phyloP scores from a whole-genome alignment of 92 coral and sea anemone genomes.

The Anthopleura xanthogrammica region DNA sequence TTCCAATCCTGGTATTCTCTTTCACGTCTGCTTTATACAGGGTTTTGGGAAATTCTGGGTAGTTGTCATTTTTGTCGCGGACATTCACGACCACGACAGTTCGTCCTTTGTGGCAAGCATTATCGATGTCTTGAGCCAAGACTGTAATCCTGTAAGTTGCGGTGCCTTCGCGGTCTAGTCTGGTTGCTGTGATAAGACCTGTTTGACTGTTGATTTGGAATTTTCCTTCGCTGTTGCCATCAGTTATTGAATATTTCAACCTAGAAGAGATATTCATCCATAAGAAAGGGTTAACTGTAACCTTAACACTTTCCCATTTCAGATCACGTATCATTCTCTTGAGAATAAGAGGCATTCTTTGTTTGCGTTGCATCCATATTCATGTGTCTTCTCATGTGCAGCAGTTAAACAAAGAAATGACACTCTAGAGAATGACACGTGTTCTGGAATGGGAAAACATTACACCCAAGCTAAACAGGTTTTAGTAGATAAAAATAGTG shows the following conservation, averaged over 20 bases:
- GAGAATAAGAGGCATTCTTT: too few species aligned
- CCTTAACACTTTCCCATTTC: too few species aligned
- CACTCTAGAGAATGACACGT: too few species aligned
- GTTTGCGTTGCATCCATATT: too few species aligned
- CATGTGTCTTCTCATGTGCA: too few species aligned
- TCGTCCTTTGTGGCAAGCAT: constrained; percentile 84
- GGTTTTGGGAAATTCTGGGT: constrained; percentile 37
- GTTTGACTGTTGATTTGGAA: constrained; percentile 48
- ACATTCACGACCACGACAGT: constrained; percentile 63
- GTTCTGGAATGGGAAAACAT: too few species aligned
- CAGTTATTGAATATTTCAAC: constrained; percentile 58
- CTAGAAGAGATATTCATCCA: constrained; percentile 15
- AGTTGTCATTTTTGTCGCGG: constrained; percentile 59
- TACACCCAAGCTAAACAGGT: too few species aligned
- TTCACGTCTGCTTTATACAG: constrained; percentile 40
- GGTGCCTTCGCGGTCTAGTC: constrained; percentile 61
- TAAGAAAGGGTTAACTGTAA: too few species aligned
- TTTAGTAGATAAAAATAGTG: too few species aligned
- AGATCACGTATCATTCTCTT: background rate
- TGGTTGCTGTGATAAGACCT: constrained; percentile 54
- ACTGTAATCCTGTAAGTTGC: constrained; percentile 61
- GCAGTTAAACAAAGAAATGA: too few species aligned
- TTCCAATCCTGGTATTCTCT: constrained; percentile 50
- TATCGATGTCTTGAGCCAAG: constrained; percentile 47
- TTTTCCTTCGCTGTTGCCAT: constrained; percentile 49